Conservation (phyloP, 2,888 invertebrate species). For the Aspidapion aeneum region DNA sequence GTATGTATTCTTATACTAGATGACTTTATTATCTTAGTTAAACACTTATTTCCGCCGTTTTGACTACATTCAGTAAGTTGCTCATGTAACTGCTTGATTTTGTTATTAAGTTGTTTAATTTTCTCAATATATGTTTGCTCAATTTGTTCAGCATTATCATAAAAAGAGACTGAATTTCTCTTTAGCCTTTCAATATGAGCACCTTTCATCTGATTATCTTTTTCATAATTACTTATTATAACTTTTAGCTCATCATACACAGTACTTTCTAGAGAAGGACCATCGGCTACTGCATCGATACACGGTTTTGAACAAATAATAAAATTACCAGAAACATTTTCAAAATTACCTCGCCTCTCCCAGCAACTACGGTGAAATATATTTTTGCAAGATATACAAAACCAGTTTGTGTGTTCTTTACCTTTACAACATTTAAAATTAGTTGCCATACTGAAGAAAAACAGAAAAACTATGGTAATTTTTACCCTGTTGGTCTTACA, state of each 20-base stretch:
- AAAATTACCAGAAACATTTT: conserved; percentile 1
- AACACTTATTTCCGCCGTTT: too few species aligned
- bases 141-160: background rate
- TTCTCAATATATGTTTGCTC: background rate
- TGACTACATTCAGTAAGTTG: too few species aligned
- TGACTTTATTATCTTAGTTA: too few species aligned
- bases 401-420: background rate
- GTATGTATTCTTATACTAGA: too few species aligned
- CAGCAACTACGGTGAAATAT: conserved; percentile 6
- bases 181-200: conserved; percentile 1
- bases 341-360: background rate
- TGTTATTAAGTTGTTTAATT: too few species aligned
- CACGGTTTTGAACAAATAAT: conserved; percentile 4
- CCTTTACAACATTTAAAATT: conserved; percentile 10
- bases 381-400: conserved; percentile 1
- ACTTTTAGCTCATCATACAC: background rate
- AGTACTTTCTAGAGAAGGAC: background rate
- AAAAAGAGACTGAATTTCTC: conserved; percentile 5
- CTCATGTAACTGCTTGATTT: too few species aligned
- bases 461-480: too few species aligned
- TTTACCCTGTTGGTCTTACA: too few species aligned
- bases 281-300: background rate
- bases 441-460: conserved; percentile 2
- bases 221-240: conserved; percentile 1
- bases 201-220: conserved; percentile 2